Conservation (phyloP, 2,797 vertebrate genomes). For the Allobates femoralis region DNA sequence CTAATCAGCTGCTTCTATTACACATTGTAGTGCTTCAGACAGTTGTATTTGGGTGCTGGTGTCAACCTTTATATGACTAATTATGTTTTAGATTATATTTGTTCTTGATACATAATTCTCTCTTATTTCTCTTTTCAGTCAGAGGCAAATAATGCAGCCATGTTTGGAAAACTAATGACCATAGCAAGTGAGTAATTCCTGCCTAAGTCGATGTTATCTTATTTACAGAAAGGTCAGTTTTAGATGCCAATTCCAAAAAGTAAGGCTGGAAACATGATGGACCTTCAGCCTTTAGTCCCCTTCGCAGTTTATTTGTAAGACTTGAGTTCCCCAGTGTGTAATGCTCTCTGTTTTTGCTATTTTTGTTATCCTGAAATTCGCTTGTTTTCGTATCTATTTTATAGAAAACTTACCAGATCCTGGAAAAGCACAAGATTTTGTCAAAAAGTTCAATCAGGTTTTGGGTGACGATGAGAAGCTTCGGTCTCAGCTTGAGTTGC, state of each 20-base stretch:
- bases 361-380: background rate
- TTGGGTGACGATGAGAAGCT: conserved; percentile 97
- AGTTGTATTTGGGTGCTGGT: background rate
- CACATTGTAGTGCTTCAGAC: background rate
- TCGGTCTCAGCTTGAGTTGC: conserved; percentile 87
- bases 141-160: conserved; percentile 91
- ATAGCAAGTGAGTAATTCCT: conserved; percentile 90
- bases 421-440: conserved; percentile 98
- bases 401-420: conserved; percentile 90
- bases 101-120: background rate
- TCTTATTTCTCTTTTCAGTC: conserved; percentile 77
- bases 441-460: conserved; percentile 99
- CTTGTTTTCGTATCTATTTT: conserved; percentile 10
- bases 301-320: background rate
- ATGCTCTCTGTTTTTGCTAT: background rate
- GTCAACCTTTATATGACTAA: background rate
- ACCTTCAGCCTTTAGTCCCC: background rate
- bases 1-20: background rate
- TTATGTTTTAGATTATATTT: background rate
- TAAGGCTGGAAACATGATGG: background rate
- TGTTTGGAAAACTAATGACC: conserved; percentile 97
- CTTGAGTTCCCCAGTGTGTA: too few relatives aligned
- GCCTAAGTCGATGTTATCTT: background rate
- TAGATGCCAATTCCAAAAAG: background rate
- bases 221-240: background rate